Conservation (phyloP, 53 echinoderm and acorn worm species). For the Mesocentrotus franciscanus region DNA sequence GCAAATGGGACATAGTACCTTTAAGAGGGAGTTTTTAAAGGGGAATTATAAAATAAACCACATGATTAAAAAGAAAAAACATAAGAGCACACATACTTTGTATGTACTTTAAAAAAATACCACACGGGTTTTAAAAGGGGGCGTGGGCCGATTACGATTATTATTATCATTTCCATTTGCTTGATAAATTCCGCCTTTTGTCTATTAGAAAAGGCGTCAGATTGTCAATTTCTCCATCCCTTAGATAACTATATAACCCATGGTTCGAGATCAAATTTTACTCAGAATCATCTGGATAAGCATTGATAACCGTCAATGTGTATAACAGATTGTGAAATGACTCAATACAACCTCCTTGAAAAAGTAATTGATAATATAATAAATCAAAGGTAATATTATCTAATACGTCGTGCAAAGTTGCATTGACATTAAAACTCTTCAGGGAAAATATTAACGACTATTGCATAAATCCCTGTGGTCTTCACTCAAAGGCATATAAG, state of each 20-base stretch:
- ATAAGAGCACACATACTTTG: too few relatives aligned
- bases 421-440: neutral
- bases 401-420: constrained; percentile 18
- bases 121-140: neutral
- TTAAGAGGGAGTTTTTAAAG: too few relatives aligned
- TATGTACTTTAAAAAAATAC: too few relatives aligned
- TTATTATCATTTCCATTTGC: neutral
- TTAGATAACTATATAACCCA: too few relatives aligned
- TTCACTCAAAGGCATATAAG: neutral
- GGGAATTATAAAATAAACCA: too few relatives aligned
- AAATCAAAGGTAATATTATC: neutral
- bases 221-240: too few relatives aligned
- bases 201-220: neutral
- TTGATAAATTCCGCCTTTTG: neutral
- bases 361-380: neutral
- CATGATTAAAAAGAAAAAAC: neutral
- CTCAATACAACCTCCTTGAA: neutral
- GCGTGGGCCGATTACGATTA: neutral
- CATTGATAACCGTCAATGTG: neutral
- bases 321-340: neutral
- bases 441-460: neutral
- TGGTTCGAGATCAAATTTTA: too few relatives aligned
- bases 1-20: too few relatives aligned
- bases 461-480: neutral
- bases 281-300: too few relatives aligned